Evolutionary conservation across 2,888 invertebrate species (phyloP), one percentile per base, ranked within the genome.

Genomic region (Ryuthela nishihirai): DNA sequence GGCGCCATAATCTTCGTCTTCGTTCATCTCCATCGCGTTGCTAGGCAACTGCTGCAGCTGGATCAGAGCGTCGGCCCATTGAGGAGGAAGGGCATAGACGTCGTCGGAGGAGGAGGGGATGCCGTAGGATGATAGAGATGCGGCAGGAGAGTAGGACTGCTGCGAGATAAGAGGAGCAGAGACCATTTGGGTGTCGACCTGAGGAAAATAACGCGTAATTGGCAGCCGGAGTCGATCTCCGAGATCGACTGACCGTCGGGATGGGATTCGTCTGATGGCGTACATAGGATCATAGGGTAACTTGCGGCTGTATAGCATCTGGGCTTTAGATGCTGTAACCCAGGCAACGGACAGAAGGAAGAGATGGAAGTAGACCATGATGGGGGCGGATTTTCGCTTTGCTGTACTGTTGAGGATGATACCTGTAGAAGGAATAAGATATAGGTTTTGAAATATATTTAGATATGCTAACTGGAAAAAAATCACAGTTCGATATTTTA

Each of bases 201-300:
- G 50, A 3, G 56, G 56, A 42, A 46, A 52, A 35, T 58, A 58
- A 15, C 52, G 26, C 3, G 56, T 32, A 5, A 42, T 38, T 1
- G 56, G 56, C 23, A 52, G 35, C 32, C 56, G 12, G 4, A 58
- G 50, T 21, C 56, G 21, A 24, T 58, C 56, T 4, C 50, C 40
- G 4, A 52, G 50, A 6, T 58, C 56, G 36, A 58, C 47, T 1
- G 56, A 58, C 7, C 56, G 34, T 5, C 50, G 34, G 4, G 42
- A 45, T 2, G 55, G 55, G 4, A 35, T 34, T 18, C 48, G 23
- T 6, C 45, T 40, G 17, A 38, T 4, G 9, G 32, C 10, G 18
- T 54, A 54, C 10, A 32, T 26, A 7, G 47, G 54, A 3, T 41
- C 41, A 32, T 39, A 39, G 1, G 54, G 32, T 5, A 56, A 17